phyloP scores from a whole-genome alignment of 2,113 vertebrate genomes.

The Chinchilla lanigera region DNA sequence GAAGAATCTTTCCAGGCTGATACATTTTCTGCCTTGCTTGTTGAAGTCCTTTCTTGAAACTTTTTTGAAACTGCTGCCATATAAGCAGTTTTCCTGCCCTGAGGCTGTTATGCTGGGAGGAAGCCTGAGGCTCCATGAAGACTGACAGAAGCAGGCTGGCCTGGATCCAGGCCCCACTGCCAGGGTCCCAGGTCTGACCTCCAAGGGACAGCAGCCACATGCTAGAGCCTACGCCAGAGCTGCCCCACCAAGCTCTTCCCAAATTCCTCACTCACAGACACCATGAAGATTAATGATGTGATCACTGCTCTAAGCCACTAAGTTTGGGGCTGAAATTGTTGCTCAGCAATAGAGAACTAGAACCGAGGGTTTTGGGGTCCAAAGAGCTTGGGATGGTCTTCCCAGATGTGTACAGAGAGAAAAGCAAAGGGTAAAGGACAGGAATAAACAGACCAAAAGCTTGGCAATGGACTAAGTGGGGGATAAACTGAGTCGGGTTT shows the following conservation, averaged over 20 bases:
- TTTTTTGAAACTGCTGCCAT: background rate
- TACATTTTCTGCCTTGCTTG: background rate
- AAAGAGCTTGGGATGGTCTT: background rate
- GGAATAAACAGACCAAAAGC: background rate
- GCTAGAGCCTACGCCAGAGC: background rate
- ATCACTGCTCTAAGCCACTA: background rate
- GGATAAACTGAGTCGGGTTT: background rate
- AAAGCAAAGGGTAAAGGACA: background rate
- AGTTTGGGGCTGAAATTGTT: background rate
- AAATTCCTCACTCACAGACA: background rate
- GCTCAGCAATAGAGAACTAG: background rate
- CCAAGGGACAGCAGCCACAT: accelerated
- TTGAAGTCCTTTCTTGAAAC: background rate
- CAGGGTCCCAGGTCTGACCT: background rate
- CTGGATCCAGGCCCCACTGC: background rate
- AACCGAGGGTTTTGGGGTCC: background rate
- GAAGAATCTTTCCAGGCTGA: background rate
- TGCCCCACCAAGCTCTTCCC: background rate
- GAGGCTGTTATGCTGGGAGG: background rate
- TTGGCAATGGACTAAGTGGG: background rate
- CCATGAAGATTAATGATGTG: background rate
- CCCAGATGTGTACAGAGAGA: background rate
- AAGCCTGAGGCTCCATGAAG: background rate
- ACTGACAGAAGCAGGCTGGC: accelerated
- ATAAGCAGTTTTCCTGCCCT: background rate